Evolutionary conservation across 2,797 vertebrate genomes (phyloP).

Genomic region (Malacoctenus gilli): DNA sequence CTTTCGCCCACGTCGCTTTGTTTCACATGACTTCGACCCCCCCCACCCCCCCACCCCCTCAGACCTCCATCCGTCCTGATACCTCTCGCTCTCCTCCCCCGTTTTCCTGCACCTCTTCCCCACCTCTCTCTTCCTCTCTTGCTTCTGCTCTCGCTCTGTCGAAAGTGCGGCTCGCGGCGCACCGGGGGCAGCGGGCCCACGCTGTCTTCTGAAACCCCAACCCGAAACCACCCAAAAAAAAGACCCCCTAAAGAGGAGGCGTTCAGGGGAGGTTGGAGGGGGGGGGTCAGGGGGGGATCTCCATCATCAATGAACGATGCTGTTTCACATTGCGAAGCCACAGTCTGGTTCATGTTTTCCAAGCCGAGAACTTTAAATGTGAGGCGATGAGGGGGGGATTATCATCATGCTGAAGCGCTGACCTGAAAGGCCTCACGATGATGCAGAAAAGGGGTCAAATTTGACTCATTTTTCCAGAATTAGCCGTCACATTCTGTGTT

Average conservation of each 20-base stretch:
- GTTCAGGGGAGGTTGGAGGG: constrained; percentile 45
- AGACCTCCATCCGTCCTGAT: not conserved
- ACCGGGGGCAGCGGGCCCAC: too few relatives aligned
- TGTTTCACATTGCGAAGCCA: constrained; percentile 36
- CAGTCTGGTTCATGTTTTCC: constrained; percentile 65
- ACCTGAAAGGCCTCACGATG: too few relatives aligned
- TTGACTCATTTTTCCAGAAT: constrained; percentile 53
- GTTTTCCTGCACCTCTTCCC: constrained; percentile 33
- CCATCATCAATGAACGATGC: constrained; percentile 42
- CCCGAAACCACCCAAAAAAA: too few relatives aligned
- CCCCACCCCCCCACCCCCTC: not conserved
- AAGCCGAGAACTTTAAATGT: constrained; percentile 52
- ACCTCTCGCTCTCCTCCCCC: constrained; percentile 40
- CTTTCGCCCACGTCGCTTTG: too few relatives aligned
- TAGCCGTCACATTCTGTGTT: too few relatives aligned
- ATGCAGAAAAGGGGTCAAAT: not conserved
- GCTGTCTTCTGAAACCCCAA: constrained; percentile 33
- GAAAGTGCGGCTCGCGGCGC: too few relatives aligned
- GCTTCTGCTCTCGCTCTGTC: constrained; percentile 32
- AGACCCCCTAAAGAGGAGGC: constrained; percentile 61
- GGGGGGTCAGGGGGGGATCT: constrained; percentile 58
- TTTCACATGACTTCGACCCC: not conserved
- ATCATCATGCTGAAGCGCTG: too few relatives aligned
- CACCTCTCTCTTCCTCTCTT: constrained; percentile 21
- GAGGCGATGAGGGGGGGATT: constrained; percentile 53